Base-by-base conservation (phyloP, 2,113 vertebrate species). In the Brachypteracias leptosomus region DNA sequence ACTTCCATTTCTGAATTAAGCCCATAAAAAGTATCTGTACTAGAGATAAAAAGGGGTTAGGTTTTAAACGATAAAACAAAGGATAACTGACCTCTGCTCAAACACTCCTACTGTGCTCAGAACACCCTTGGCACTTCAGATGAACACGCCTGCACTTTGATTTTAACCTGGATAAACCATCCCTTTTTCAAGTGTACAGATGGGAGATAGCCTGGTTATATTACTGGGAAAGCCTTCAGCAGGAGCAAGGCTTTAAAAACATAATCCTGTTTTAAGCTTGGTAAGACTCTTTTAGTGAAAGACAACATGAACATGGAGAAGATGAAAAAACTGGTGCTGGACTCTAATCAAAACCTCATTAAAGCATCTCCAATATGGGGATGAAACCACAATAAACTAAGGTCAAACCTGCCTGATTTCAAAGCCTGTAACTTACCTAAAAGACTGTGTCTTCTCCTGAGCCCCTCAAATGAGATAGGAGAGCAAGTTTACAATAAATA, bases 61-160 rank as follows among this genome's bases (percentile, higher is more conserved):
- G 21, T 90, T n/a, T 93, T 91, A 91, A 95, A 95, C 70, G 89
- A 87, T 94, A 89, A 95, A 93, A 92, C 86, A 91, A 94, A 88
- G 72, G 78, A 82, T 94, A 94, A 96, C 47, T 90, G 82, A 94
- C 85, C 91, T 90, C 46, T 72, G 72, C 59, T 94, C 85, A 82
- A 93, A 79, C 81, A 80, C 85, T 90, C 78, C 78, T 77, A 33
- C 93, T 88, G 85, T 77, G 74, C 81, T 95, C 67, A 88, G 71
- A 95, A 89, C 81, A 94, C 74, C 26, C 71, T 42, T 54, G 46
- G 93, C 89, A 95, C 82, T 95, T 95, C 78, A 90, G 74, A 95
- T 70, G 85, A 91, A 74, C 74, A 36, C 55, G 75, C 42, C 82
- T 63, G 52, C 58, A 76, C 91, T 97, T 95, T 88, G 85, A 93